Conservation (phyloP, 2,888 invertebrate species). For the Dromius quadrimaculatus region DNA sequence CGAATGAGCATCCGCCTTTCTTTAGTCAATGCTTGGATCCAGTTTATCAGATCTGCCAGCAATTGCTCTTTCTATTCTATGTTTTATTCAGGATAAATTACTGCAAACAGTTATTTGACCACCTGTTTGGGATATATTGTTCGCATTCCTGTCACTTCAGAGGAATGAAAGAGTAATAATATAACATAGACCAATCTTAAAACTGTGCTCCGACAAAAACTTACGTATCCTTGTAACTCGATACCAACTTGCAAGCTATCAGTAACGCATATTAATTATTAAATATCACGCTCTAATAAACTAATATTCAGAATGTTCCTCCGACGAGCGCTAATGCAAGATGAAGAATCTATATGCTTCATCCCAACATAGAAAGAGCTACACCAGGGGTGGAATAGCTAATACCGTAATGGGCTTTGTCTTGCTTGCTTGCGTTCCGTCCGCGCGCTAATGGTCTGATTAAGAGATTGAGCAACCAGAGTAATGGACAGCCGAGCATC, state of each 20-base stretch:
- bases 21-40: not conserved
- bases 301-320: not conserved
- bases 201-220: too few species aligned
- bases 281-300: constrained; percentile 22
- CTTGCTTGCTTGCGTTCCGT: constrained; percentile 63
- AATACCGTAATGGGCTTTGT: constrained; percentile 67
- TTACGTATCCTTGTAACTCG: too few species aligned
- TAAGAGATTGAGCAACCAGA: constrained; percentile 65
- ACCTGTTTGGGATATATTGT: too few species aligned
- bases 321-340: constrained; percentile 27
- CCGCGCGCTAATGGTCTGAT: constrained; percentile 67
- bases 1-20: constrained; percentile 19
- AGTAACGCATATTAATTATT: constrained; percentile 33
- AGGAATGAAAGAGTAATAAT: too few species aligned
- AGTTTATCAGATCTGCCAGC: constrained; percentile 16
- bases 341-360: constrained; percentile 37
- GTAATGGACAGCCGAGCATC: constrained; percentile 59
- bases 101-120: not conserved
- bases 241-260: not conserved
- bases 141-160: too few species aligned
- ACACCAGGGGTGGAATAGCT: constrained; percentile 61
- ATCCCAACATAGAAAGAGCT: not conserved
- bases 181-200: too few species aligned
- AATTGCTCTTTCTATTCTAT: constrained; percentile 30
- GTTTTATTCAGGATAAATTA: too few species aligned